Base-by-base conservation (phyloP, 2,888 invertebrate genomes). In the Mesorhabditis spiculigera region DNA sequence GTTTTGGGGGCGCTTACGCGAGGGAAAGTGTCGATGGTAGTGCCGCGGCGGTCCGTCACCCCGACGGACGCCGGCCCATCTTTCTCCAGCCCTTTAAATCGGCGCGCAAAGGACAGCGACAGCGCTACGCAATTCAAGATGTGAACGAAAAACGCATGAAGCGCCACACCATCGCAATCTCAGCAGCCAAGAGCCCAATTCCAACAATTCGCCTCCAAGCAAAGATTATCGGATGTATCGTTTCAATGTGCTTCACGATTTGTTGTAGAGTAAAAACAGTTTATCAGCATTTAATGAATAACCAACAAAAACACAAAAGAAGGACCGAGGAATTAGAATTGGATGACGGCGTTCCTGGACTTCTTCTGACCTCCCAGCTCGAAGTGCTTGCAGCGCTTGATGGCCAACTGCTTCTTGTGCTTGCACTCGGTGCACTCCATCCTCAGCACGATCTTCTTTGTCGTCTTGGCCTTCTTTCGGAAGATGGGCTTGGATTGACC, bases 401-500 rank as follows among this genome's bases (percentile, higher is more conserved):
- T 78, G 72, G 80, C 71, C 71, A 84, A 79, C 75, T 85, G 85
- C 88, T 96, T 95, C 86, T 95, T 91, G 89, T 92, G 94, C 87
- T 98, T 98, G 90, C 98, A 99, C 86, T 94, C 94, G 0, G 93
- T 92, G 87, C 98, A 99, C 89, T 99, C 98, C 92, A 99, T 93
- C 89, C 97, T 93, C 86, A 99, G 89, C 69, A 98, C 97, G 89
- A 99, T 97, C 90, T 99, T 99, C 90, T 98, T 99, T 76, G 99
- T 99, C 71, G 98, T 99, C 90, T 99, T 99, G 69, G 98, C 98
- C 93, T 98, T 99, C 90, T 98, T 85, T 73, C 80, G 78, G 91
- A 99, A 98, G 89, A 99, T 96, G 85, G 97, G 97, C 88, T 99
- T 99, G 45, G 97, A 96, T 88, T 99, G 98, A 87, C 98, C 98